Conservation (phyloP, 2,888 invertebrate species). For the Augiades crinisus region DNA sequence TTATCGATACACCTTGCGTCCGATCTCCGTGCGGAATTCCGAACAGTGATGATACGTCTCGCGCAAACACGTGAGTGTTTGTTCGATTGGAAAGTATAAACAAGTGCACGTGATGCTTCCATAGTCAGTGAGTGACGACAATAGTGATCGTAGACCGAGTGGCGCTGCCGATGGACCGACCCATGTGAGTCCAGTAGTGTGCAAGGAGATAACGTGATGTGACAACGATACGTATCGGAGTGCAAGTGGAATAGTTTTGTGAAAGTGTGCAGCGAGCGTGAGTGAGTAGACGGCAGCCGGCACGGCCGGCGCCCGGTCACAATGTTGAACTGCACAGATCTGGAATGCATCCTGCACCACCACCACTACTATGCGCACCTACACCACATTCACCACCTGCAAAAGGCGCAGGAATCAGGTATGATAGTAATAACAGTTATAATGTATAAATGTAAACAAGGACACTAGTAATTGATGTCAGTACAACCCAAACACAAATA, state of each 20-base stretch:
- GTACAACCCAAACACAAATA: conserved; percentile 54
- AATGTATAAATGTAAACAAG: conserved; percentile 9
- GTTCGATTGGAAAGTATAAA: conserved; percentile 47
- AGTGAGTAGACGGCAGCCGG: conserved; percentile 59
- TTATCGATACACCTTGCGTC: conserved; percentile 61
- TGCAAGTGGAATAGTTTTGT: conserved; percentile 78
- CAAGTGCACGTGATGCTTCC: conserved; percentile 47
- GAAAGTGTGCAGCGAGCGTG: conserved; percentile 76
- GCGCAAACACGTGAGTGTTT: conserved; percentile 46
- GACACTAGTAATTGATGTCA: conserved; percentile 31
- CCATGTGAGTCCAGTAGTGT: conserved; percentile 51
- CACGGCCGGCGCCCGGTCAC: conserved; percentile 61
- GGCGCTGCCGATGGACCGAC: conserved; percentile 55
- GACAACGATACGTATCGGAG: conserved; percentile 70
- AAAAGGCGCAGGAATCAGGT: conserved; percentile 85
- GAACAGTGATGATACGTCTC: conserved; percentile 53
- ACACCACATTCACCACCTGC: conserved; percentile 86
- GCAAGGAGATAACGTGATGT: conserved; percentile 77
- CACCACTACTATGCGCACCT: conserved; percentile 88
- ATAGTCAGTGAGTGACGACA: conserved; percentile 35
- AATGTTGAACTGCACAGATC: conserved; percentile 90
- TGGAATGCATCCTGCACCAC: conserved; percentile 89
- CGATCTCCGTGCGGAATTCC: conserved; percentile 46
- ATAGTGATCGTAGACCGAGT: conserved; percentile 58
- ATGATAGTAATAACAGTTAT: conserved; percentile 35